Evolutionary conservation across 2,797 vertebrate genomes (phyloP).

Genomic region (Darevskia mixta): DNA sequence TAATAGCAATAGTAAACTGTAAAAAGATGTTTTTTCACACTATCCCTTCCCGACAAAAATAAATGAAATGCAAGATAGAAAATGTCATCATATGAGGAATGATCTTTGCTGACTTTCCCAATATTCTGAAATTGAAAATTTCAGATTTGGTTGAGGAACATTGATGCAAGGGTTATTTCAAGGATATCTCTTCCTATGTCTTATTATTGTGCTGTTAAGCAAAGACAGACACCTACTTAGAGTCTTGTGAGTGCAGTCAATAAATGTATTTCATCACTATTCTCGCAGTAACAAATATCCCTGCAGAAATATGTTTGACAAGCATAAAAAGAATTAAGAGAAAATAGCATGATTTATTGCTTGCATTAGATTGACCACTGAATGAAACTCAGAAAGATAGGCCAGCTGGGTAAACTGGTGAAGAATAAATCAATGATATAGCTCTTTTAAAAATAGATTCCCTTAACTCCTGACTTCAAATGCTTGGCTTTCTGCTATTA

Average conservation of each 20-base stretch:
- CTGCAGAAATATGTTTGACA: conserved; percentile 53
- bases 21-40: background rate
- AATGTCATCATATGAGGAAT: background rate
- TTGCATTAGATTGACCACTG: conserved; percentile 58
- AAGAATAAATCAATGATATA: conserved; percentile 47
- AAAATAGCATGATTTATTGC: conserved; percentile 54
- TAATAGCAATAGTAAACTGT: background rate
- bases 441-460: conserved; percentile 49
- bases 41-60: conserved; percentile 38
- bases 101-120: conserved; percentile 9
- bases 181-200: conserved; percentile 47
- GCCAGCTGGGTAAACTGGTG: conserved; percentile 46
- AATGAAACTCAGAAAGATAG: conserved; percentile 48
- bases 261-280: conserved; percentile 60
- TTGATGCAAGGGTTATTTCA: conserved; percentile 51
- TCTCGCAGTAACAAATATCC: conserved; percentile 56
- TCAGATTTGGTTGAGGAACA: conserved; percentile 40
- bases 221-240: conserved; percentile 56
- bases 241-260: conserved; percentile 49
- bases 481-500: conserved; percentile 35
- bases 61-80: conserved; percentile 5
- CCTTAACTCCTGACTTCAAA: conserved; percentile 37
- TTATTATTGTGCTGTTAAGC: conserved; percentile 38
- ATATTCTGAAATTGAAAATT: conserved; percentile 50
- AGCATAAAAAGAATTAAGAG: conserved; percentile 47